phyloP scores from a whole-genome alignment of 2,797 vertebrate species.

The Neostethus bicornis region DNA sequence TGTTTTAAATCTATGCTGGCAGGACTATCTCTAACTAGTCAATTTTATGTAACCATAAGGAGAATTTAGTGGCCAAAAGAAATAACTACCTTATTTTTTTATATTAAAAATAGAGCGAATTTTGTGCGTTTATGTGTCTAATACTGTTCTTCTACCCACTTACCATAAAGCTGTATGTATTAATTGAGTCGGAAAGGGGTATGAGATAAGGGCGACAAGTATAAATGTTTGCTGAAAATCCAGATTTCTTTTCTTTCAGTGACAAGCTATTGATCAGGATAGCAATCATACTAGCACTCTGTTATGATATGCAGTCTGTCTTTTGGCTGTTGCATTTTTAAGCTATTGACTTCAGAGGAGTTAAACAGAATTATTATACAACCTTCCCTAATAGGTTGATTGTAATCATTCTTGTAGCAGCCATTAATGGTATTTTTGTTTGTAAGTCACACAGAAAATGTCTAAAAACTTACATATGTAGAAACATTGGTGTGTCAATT shows the following conservation, averaged over 20 bases:
- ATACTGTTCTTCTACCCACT: slow-evolving; percentile 32
- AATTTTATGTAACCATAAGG: slow-evolving; percentile 29
- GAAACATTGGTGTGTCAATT: too few relatives aligned
- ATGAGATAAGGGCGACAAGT: slow-evolving; percentile 23
- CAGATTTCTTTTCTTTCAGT: slow-evolving; percentile 50
- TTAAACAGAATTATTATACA: slow-evolving; percentile 35
- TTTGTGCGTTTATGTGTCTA: slow-evolving; percentile 9
- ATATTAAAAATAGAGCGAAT: background rate
- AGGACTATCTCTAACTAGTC: slow-evolving; percentile 27
- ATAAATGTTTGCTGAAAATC: slow-evolving; percentile 53
- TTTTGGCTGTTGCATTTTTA: slow-evolving; percentile 51
- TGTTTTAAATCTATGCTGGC: slow-evolving; percentile 25
- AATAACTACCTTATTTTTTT: slow-evolving; percentile 21
- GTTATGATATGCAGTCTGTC: slow-evolving; percentile 61
- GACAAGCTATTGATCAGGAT: slow-evolving; percentile 68
- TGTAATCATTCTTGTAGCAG: slow-evolving; percentile 15
- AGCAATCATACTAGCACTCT: slow-evolving; percentile 62
- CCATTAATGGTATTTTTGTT: slow-evolving; percentile 14
- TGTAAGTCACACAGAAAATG: slow-evolving; percentile 8
- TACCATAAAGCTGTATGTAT: slow-evolving; percentile 26
- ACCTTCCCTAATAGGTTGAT: slow-evolving; percentile 1
- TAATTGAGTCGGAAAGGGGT: slow-evolving; percentile 18
- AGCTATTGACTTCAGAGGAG: slow-evolving; percentile 50
- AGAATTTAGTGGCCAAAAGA: slow-evolving; percentile 22
- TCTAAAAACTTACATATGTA: background rate